Conservation (phyloP, 2,888 invertebrate species). For the Theristus sp. region DNA sequence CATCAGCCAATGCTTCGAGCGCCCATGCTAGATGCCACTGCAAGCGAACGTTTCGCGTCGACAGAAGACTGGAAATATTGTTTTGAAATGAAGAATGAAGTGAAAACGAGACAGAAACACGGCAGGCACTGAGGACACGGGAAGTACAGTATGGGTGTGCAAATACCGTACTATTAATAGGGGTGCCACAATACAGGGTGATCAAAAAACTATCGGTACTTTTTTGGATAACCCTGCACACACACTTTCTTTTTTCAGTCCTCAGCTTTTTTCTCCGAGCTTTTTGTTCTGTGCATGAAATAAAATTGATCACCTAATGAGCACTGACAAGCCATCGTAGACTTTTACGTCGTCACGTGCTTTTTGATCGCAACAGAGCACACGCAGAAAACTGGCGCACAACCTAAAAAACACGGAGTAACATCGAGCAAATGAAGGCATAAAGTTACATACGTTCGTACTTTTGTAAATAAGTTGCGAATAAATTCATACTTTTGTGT, state of each 20-base stretch:
- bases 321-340: constrained; percentile 15
- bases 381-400: constrained; percentile 14
- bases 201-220: too few relatives aligned
- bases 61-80: constrained; percentile 25
- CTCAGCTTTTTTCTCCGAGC: too few relatives aligned
- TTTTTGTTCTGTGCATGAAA: too few relatives aligned
- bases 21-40: constrained; percentile 35
- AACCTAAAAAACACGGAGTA: constrained; percentile 9
- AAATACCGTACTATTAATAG: too few relatives aligned
- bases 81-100: background rate
- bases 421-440: background rate
- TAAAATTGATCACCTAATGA: constrained; percentile 10
- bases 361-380: constrained; percentile 14
- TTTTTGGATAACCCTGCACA: too few relatives aligned
- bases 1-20: constrained; percentile 31
- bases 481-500: constrained; percentile 15
- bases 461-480: background rate
- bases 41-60: constrained; percentile 31
- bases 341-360: constrained; percentile 16
- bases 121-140: too few relatives aligned
- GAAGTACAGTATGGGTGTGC: too few relatives aligned
- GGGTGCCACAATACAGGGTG: too few relatives aligned
- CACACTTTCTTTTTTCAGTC: too few relatives aligned
- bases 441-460: too few relatives aligned
- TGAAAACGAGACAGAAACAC: background rate